Percentiles rank a stretch among this genome's conserved stretches.
phyloP scores from a whole-genome alignment of 2,113 vertebrate species.

The Gymnogyps californianus region DNA sequence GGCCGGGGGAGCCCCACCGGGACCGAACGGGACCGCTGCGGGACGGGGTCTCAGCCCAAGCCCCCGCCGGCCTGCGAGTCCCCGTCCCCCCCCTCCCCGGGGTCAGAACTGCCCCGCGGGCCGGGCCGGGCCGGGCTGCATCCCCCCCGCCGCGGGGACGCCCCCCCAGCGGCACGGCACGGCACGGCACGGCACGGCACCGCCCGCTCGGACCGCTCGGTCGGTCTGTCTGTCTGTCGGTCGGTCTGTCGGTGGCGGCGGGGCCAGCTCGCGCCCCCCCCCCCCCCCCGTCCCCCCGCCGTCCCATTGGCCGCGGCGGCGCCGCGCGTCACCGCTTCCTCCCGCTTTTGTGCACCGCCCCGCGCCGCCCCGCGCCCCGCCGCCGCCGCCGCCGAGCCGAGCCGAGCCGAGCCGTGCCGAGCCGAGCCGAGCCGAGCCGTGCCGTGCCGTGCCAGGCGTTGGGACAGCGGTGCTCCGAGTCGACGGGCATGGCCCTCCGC shows the following conservation, averaged over 20 bases:
- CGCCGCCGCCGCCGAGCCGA: background rate
- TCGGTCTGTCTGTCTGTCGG: background rate
- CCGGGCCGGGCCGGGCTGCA: no score
- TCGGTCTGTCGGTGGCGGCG: background rate
- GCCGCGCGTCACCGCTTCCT: slow-evolving; percentile 57
- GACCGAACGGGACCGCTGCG: fast-evolving
- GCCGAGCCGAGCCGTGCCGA: fast-evolving
- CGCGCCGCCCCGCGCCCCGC: background rate
- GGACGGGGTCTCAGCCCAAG: background rate
- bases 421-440: background rate
- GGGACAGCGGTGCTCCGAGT: background rate
- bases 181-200: no score
- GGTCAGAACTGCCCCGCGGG: fast-evolving
- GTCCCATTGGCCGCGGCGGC: slow-evolving; percentile 2
- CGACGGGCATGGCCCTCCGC: background rate
- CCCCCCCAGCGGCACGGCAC: background rate
- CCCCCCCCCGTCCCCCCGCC: background rate
- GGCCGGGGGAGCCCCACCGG: background rate
- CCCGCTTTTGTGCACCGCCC: slow-evolving; percentile 42
- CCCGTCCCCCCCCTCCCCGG: no score
- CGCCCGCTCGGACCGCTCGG: no score
- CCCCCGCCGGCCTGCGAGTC: no score
- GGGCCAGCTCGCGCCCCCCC: background rate
- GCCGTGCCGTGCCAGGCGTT: background rate
- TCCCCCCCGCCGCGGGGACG: background rate